phyloP scores from a whole-genome alignment of 2,888 invertebrate species.

The Brassicogethes aeneus region DNA sequence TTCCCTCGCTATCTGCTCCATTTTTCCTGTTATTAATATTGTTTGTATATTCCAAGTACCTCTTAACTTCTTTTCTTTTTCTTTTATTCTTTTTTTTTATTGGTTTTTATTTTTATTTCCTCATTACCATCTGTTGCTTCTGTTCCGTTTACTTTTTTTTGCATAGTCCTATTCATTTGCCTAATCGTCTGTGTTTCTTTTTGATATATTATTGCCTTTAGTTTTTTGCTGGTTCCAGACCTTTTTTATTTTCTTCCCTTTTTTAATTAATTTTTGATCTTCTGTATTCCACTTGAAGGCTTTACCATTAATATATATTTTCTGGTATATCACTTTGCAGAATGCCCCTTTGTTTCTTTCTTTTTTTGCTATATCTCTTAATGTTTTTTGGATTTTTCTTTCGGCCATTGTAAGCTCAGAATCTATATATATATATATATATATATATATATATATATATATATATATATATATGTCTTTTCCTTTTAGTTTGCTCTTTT shows the following conservation, averaged over 20 bases:
- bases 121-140: no score
- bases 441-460: no score
- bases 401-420: neutral
- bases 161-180: neutral
- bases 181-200: neutral
- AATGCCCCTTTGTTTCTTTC: neutral
- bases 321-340: no score
- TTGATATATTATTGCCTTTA: neutral
- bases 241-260: neutral
- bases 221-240: no score
- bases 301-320: neutral
- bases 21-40: neutral
- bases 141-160: no score
- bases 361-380: neutral
- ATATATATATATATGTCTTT: no score
- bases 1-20: neutral
- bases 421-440: no score
- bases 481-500: neutral
- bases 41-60: neutral
- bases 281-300: no score
- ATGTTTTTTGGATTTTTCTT: neutral
- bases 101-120: no score
- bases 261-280: no score
- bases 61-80: neutral
- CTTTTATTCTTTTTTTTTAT: neutral